Conservation (phyloP, 35 echinoderm and acorn worm genomes). For the Antedon bifida region DNA sequence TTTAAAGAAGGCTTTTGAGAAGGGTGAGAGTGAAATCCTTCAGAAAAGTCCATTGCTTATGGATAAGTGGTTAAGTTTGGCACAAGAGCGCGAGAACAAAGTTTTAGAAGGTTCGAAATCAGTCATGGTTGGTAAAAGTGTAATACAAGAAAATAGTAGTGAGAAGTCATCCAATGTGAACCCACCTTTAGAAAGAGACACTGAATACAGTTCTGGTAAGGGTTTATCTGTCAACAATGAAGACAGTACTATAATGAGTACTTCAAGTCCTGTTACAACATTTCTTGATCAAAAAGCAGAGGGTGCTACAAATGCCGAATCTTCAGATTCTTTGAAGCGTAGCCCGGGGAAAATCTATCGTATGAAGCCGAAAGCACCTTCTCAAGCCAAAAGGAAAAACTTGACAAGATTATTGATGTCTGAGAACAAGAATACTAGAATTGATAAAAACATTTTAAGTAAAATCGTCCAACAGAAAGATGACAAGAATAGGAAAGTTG, state of each 20-base stretch:
- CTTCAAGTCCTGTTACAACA: no score
- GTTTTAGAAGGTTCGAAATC: background rate
- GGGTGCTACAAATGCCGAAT: background rate
- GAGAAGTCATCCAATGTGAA: background rate
- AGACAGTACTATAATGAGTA: no score
- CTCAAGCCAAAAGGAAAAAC: background rate
- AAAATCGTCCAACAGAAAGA: background rate
- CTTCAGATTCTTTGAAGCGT: background rate
- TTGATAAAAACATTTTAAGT: background rate
- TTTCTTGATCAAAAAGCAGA: background rate
- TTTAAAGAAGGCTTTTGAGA: background rate
- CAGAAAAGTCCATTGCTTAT: background rate
- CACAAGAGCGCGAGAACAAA: background rate
- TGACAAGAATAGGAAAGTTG: background rate
- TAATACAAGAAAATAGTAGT: background rate
- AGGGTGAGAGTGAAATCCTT: constrained; percentile 3
- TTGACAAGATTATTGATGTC: background rate
- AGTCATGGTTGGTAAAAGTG: background rate
- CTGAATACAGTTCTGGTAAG: no score
- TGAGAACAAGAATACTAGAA: background rate
- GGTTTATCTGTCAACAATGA: no score
- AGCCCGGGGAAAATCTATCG: background rate
- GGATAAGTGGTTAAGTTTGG: constrained; percentile 14
- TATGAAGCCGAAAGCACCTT: background rate
- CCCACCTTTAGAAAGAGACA: no score